Evolutionary conservation across 2,113 vertebrate genomes (phyloP), one percentile per base, ranked within the genome.

Genomic region (Tamias sibiricus): DNA sequence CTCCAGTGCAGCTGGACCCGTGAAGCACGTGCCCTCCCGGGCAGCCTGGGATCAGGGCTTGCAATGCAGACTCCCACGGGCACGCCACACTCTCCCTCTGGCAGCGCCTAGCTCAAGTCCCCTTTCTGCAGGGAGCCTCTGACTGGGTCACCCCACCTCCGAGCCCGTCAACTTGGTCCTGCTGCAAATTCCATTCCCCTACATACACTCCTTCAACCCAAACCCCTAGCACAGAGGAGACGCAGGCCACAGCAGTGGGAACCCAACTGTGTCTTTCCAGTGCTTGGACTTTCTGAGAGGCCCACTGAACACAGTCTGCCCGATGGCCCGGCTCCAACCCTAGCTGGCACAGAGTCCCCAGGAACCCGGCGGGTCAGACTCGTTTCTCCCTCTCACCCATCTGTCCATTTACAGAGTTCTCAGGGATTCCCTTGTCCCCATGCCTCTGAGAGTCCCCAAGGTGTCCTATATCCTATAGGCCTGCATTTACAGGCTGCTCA

Each of bases 321-420:
- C 4, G 8, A 26, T 2, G 4, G 57, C 79, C 62, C 57, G 3
- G 1, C 71, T 71, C 49, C 8, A 1, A 4, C 35, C 24, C 68
- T 37, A n/a, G 22, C 30, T 1, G 6, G 40, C 22, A 37, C 1
- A 0, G 8, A 16, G 47, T 26, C 57, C 24, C 16, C 12, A 3
- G 40, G 44, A 20, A 47, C 47, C 19, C 6, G 1, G 54, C 2
- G 32, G 20, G 6, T 14, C 28, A 40, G 20, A 35, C 49, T 57
- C 44, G 1, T 54, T 82, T 71, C 44, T 66, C 44, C 44, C 57
- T 77, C 79, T 85, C 64, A 19, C 52, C 44, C 32, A 40, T 72
- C 37, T 96, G 32, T 81, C 17, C 6, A 2, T n/a, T 49, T 75
- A 19, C 10, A 40, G 68, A 86, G n/a, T 24, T 87, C 69, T 47